These are phyloP conservation scores for Panthera tigris DNA, from an alignment of 2,113 vertebrate genomes.

Conservation along the genomic window DNA sequence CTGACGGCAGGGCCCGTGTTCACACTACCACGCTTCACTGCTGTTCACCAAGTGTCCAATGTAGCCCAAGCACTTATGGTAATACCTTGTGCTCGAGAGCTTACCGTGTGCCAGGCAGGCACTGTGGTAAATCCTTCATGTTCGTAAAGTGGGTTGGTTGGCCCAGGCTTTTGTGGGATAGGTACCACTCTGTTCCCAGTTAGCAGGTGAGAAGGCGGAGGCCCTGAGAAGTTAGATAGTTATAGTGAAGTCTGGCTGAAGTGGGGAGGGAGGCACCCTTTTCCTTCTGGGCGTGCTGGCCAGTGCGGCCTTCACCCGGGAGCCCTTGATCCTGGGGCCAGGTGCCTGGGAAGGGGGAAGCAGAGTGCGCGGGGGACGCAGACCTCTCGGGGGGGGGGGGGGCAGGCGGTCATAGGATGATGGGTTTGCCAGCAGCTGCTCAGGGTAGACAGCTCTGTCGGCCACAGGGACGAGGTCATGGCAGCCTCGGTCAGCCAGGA, in stretches of 20 bases:
- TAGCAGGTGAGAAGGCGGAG: neutral
- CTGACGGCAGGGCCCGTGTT: neutral
- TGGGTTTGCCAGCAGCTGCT: neutral
- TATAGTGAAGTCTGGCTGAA: neutral
- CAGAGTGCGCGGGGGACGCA: accelerated
- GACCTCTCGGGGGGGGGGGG: neutral
- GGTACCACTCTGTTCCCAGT: neutral
- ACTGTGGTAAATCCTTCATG: accelerated
- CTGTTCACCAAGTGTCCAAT: accelerated
- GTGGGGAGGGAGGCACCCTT: neutral
- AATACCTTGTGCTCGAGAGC: accelerated
- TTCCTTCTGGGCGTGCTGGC: neutral
- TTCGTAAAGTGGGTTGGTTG: neutral
- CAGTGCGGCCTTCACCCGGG: no score
- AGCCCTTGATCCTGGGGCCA: neutral
- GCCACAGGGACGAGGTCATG: neutral
- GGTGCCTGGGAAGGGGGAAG: neutral
- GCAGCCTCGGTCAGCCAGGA: neutral
- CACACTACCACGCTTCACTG: accelerated
- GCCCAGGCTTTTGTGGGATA: neutral
- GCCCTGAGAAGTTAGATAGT: neutral
- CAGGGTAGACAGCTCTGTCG: neutral
- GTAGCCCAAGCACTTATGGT: accelerated
- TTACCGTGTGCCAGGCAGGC: neutral
- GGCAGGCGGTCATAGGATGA: neutral